Base-by-base conservation (phyloP, 2,888 invertebrate genomes). In the Bedellia somnulentella region DNA sequence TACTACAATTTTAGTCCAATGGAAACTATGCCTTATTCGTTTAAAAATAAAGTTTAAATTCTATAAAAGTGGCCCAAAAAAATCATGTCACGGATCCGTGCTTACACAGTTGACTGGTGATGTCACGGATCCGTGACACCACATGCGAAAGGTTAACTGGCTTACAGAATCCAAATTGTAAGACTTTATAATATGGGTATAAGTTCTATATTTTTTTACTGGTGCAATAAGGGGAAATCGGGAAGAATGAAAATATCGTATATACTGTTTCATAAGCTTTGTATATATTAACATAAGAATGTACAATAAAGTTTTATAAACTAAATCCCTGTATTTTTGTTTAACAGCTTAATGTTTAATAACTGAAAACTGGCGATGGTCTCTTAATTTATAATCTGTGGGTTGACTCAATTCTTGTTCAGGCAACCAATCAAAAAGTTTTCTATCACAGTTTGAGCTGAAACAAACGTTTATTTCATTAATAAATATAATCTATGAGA, bases 131-230 rank as follows among this genome's bases (percentile, higher is more conserved):
- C n/a, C n/a, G n/a, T n/a, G n/a, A n/a, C n/a, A n/a, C n/a, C n/a
- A n/a, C n/a, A n/a, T n/a, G n/a, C 97, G 97, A 70, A 81, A 87
- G 11, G 93, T 93, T 59, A 86, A 81, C 52, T 95, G 95, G 95
- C 77, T 95, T 4, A 94, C 95, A 0, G 90, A 93, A 64, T 93
- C 94, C 4, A 95, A 95, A 62, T 73, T 93, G 45, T 92, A 80
- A 81, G 11, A 12, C 24, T 17, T 15, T 12, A 3, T 4, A 14
- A 10, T 17, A 4, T 31, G 30, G 24, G n/a, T 15, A 22, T 24
- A 33, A 21, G 12, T 12, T 33, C 2, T 10, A 9, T 24, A 21
- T 12, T 6, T 24, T 3, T 47, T 54, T 49, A 49, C 43, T 40
- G 47, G 53, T 18, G 18, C 18, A 18, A 5, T 18, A 18, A 9